These are phyloP conservation scores for Perodicticus potto DNA, from an alignment of 2,797 vertebrate genomes.

Conservation along the genomic window DNA sequence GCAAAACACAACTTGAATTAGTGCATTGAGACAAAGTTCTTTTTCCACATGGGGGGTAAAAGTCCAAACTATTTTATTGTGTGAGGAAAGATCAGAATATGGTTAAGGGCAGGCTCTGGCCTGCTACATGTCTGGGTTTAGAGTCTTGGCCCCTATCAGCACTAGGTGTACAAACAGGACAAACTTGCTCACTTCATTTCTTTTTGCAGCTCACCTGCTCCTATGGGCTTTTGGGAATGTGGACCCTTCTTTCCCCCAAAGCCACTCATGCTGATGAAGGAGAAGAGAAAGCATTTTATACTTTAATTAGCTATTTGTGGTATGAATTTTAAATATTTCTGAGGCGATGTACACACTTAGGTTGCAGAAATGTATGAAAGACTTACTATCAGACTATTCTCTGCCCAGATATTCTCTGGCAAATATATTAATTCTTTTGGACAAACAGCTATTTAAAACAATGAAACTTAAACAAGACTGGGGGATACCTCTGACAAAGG, in stretches of 20 bases:
- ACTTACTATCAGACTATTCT: conserved; percentile 8
- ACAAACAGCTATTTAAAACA: not conserved
- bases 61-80: not conserved
- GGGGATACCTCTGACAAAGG: not conserved
- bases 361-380: conserved; percentile 39
- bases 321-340: conserved; percentile 57
- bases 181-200: not conserved
- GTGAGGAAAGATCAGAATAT: not conserved
- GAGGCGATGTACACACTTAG: conserved; percentile 36
- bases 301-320: conserved; percentile 56
- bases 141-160: not conserved
- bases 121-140: not conserved
- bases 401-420: not conserved
- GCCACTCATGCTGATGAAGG: conserved; percentile 29
- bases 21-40: not conserved
- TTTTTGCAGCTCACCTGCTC: not conserved
- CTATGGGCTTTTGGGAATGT: not conserved
- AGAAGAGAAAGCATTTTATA: conserved; percentile 52
- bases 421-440: conserved; percentile 46
- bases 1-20: not conserved
- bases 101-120: not conserved
- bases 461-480: not conserved
- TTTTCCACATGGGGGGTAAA: not conserved
- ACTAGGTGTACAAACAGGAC: not conserved
- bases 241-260: conserved; percentile 5